Base-by-base conservation (phyloP, 1,140 invertebrate genomes). In the Nasonia giraulti region DNA sequence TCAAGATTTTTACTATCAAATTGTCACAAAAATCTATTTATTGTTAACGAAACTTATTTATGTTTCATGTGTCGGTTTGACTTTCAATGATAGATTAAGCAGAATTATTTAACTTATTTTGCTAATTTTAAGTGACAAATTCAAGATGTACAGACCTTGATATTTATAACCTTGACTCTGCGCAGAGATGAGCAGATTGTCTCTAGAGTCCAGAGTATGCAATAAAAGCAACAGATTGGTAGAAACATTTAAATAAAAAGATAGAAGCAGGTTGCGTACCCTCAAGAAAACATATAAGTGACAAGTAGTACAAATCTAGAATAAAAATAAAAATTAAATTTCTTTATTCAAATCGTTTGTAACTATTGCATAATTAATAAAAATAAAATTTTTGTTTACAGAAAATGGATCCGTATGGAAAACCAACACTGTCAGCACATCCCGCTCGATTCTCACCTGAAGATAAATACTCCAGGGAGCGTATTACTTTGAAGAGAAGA, bases 371-470 rank as follows among this genome's bases (percentile, higher is more conserved):
- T 40, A 78, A 82, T 75, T 14, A 66, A 37, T 68, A 85, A 2
- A 66, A 77, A 78, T 79, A 86, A 66, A 86, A 89, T 84, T 87
- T 83, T 71, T 85, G 88, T 87, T 94, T 95, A 71, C 91, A 97
- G 96, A 96, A 96, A 91, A 92, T 95, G 33, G 96, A 96, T 92
- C 96, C 96, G 20, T 89, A 93, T 88, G 97, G 96, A 80, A 95
- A 95, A 73, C 96, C 97, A 4, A 98, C 98, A 8, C 87, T 96
- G 55, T 98, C 97, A 20, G 97, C 98, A 55, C 98, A 99, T 95
- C 97, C 98, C 91, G 98, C 98, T 85, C 95, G 97, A 85, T 99
- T 99, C 92, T 98, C 98, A 20, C 98, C 98, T 0, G 98, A 99
- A 93, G 98, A 99, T 90, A 98, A 98, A 92, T 98, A 97, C 91